Evolutionary conservation across 2,113 vertebrate genomes (phyloP), one percentile per base, ranked within the genome.

Genomic region (Indri indri): DNA sequence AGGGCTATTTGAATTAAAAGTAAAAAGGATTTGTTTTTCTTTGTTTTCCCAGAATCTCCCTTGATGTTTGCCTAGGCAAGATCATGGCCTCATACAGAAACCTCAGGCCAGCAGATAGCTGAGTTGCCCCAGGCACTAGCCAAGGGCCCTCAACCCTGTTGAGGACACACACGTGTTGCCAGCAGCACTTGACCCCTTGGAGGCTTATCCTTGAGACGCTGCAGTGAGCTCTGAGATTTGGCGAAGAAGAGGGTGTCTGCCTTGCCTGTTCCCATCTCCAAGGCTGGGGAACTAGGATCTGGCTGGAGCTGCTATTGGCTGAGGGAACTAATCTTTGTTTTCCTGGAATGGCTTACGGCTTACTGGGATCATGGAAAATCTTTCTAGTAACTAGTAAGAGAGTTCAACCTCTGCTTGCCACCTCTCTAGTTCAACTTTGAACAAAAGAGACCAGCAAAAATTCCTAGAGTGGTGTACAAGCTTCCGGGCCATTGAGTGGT

Each of bases 351-450:
- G 83, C 77, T 96, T 42, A n/a, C 89, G 23, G 77, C 80, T 96
- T 45, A 40, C 90, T 87, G 27, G 57, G 77, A n/a, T 42, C 23
- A 1, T 32, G 91, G 77, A 79, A 90, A 97, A 96, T n/a, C 80
- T 73, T 52, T 1, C 23, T 50, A 52, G 95, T 14, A 68, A 92
- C 76, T 52, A 54, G 89, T 68, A 34, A 22, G 14, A 90, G 79
- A 57, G 42, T 57, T 32, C 34, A 18, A 27, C 66, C 59, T 94
- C 0, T 11, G 63, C 37, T 76, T 89, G 17, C 45, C 30, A 63
- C 23, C 30, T 66, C 42, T 86, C n/a, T 22, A 17, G 34, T 45
- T 91, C 73, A 87, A 52, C 54, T 63, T 16, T 27, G 61, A 95
- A 90, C 84, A 87, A 89, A 79, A 85, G 54, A 89, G 45, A 88